These are phyloP conservation scores for Tichodroma muraria DNA, from an alignment of 2,113 vertebrate species.

Conservation along the genomic window DNA sequence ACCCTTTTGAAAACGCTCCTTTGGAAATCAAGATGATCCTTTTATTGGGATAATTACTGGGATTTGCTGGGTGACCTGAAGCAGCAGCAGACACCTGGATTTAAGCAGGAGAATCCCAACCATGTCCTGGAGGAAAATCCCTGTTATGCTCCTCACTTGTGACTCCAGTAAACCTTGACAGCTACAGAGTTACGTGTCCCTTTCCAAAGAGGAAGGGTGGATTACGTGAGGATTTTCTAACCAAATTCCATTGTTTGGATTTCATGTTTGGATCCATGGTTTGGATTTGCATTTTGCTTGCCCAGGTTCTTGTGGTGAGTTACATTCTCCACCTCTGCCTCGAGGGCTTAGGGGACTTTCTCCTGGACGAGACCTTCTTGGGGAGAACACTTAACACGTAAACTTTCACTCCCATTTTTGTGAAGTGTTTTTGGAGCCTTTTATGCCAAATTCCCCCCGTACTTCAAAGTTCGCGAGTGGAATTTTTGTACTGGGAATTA, in stretches of 20 bases:
- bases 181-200: fast-evolving
- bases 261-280: too few relatives aligned
- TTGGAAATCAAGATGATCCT: neutral
- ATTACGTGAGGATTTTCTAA: neutral
- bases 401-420: neutral
- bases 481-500: neutral
- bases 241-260: neutral
- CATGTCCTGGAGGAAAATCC: neutral
- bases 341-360: neutral
- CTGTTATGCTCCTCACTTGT: neutral
- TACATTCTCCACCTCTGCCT: neutral
- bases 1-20: fast-evolving
- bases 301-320: neutral
- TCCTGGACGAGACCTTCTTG: neutral
- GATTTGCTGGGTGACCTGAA: neutral
- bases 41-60: neutral
- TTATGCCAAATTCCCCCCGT: fast-evolving
- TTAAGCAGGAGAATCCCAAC: neutral
- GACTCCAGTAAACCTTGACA: neutral
- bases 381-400: fast-evolving
- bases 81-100: neutral
- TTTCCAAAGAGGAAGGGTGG: neutral
- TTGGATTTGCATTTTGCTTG: neutral
- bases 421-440: neutral
- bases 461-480: fast-evolving